Evolutionary conservation across 2,797 vertebrate species (phyloP), one percentile per base, ranked within the genome.

Genomic region (Poliocrania exsul): DNA sequence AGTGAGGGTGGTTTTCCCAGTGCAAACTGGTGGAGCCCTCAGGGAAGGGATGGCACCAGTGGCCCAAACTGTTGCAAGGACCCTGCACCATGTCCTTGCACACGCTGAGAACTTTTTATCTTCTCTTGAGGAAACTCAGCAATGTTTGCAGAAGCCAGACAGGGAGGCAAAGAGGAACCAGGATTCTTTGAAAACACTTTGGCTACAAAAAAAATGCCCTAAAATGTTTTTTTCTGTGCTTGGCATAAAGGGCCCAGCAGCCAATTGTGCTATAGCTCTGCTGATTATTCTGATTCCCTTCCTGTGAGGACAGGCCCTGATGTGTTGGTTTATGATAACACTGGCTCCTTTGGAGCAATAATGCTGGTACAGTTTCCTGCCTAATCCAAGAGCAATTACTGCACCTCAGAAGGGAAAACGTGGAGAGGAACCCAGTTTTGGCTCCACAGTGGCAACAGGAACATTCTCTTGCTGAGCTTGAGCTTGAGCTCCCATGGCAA

Each of bases 321-420:
- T 94, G 92, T 98, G 97, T 97, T 98, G 98, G 98, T 98, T 97
- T 98, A 96, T 97, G 98, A 98, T 98, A 98, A 96, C 93, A 86
- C 92, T 97, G 98, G 97, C 97, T 98, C 97, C 98, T 97, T 94
- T 97, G 86, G 95, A 98, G 98, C 97, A 98, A 98, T 97, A 98
- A 96, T 96, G 96, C 98, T 98, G 97, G 95, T 86, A 97, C 96
- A 97, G 96, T 96, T 99, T 99, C 98, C 98, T 98, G 98, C 92
- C 97, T 98, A 97, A 98, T 98, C 96, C 66, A 94, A 96, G 96
- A 94, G 95, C 95, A 97, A 98, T 98, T 98, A 97, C 95, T 97
- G 93, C 28, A 93, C 97, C 97, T 97, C 96, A 65, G 89, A 96
- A 69, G 90, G 95, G 90, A 98, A 97, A 97, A 95, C 7, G 50